Evolutionary conservation across 1,140 invertebrate species (phyloP).

Genomic region (Aleiodes sp.): DNA sequence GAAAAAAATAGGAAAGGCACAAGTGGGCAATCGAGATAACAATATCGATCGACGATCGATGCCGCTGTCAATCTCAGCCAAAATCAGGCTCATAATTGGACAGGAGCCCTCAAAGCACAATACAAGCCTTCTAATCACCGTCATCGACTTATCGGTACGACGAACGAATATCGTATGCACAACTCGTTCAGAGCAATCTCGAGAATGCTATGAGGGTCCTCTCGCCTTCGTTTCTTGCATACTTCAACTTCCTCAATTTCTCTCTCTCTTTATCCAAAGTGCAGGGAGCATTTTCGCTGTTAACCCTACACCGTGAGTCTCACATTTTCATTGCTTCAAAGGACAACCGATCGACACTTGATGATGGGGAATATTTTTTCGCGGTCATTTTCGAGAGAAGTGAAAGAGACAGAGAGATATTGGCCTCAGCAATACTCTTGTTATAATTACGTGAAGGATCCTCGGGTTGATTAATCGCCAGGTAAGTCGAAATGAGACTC

Average conservation of each 20-base stretch:
- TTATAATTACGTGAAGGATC: constrained; percentile 35
- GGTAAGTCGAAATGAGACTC: constrained; percentile 32
- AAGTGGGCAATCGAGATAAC: too few species aligned
- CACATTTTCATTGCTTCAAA: constrained; percentile 29
- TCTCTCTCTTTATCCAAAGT: constrained; percentile 33
- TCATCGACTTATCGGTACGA: too few species aligned
- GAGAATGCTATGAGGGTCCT: not conserved
- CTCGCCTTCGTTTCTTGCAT: not conserved
- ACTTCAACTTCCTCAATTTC: not conserved
- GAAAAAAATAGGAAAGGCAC: too few species aligned
- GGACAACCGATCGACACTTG: constrained; percentile 25
- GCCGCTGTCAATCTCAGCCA: too few species aligned
- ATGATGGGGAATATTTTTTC: constrained; percentile 10
- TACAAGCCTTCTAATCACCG: too few species aligned
- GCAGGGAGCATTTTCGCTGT: constrained; percentile 48
- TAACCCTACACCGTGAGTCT: constrained; percentile 34
- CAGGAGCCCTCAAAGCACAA: too few species aligned
- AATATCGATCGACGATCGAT: too few species aligned
- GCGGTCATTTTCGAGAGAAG: not conserved
- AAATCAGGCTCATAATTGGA: too few species aligned
- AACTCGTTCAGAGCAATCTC: too few species aligned
- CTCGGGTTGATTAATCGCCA: constrained; percentile 37
- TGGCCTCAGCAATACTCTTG: constrained; percentile 25
- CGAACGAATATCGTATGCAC: too few species aligned
- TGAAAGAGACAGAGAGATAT: constrained; percentile 9